phyloP scores from a whole-genome alignment of 2,113 vertebrate genomes.

The Microcebus tavaratra region DNA sequence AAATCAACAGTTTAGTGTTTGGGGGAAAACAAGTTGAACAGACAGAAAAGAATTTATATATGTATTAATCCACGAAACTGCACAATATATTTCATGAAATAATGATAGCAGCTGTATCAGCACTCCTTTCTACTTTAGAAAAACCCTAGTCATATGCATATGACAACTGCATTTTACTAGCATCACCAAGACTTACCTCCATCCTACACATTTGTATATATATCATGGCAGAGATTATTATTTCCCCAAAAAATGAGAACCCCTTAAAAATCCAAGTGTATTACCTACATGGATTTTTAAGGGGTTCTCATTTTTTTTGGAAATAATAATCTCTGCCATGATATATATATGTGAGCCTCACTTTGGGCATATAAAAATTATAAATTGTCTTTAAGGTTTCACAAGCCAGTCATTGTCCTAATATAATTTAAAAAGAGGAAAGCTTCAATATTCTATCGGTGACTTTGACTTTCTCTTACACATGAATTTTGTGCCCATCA shows the following conservation, averaged over 20 bases:
- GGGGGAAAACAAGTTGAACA: neutral
- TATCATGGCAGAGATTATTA: neutral
- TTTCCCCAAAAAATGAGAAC: slow-evolving; percentile 3
- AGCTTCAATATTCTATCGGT: neutral
- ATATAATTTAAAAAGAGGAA: neutral
- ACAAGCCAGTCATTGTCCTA: neutral
- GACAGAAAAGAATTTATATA: neutral
- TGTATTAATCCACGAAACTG: neutral
- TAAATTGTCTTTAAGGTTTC: neutral
- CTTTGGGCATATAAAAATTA: neutral
- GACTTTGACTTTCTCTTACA: neutral
- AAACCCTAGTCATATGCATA: neutral
- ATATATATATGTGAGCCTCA: neutral
- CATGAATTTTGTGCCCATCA: neutral
- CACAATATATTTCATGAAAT: neutral
- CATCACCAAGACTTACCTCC: neutral
- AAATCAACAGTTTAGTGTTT: neutral
- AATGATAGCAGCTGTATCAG: neutral
- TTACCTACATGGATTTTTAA: neutral
- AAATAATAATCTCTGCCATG: neutral
- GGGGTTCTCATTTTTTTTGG: neutral
- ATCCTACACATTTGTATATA: neutral
- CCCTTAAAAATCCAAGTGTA: neutral
- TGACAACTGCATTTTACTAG: neutral
- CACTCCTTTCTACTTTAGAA: neutral